Percentiles rank a stretch among this genome's conserved stretches.
phyloP scores from a whole-genome alignment of 2,797 vertebrate genomes.

The Ctenopoma kingsleyae region DNA sequence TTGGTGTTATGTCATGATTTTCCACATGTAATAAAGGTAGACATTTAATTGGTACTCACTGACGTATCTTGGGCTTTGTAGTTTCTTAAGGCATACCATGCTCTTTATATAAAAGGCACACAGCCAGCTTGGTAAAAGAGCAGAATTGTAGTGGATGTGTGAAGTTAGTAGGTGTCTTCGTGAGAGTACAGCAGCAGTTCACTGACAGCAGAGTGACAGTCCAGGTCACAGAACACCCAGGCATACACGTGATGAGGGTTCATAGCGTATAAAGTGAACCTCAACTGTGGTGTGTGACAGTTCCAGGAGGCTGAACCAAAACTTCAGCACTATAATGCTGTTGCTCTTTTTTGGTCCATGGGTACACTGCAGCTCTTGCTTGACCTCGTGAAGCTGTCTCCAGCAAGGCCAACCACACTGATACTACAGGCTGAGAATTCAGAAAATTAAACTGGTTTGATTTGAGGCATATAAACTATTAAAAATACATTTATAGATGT shows the following conservation, averaged over 20 bases:
- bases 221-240: constrained; percentile 51
- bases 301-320: constrained; percentile 17
- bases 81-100: background rate
- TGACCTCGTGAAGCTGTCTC: constrained; percentile 9
- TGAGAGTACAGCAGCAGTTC: constrained; percentile 43
- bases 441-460: constrained; percentile 8
- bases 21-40: background rate
- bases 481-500: background rate
- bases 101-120: constrained; percentile 4
- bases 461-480: background rate
- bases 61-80: constrained; percentile 8
- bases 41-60: constrained; percentile 13
- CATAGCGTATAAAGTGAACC: constrained; percentile 51
- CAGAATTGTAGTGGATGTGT: constrained; percentile 30
- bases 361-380: background rate
- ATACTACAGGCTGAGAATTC: constrained; percentile 1
- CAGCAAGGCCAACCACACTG: background rate
- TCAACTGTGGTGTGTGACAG: constrained; percentile 38
- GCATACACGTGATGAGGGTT: constrained; percentile 43
- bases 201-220: constrained; percentile 54
- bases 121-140: constrained; percentile 17
- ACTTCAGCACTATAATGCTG: constrained; percentile 3
- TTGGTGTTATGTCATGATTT: constrained; percentile 20
- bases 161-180: constrained; percentile 48
- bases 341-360: constrained; percentile 5